Conservation (phyloP, 2,113 vertebrate genomes). For the Ellobius talpinus region DNA sequence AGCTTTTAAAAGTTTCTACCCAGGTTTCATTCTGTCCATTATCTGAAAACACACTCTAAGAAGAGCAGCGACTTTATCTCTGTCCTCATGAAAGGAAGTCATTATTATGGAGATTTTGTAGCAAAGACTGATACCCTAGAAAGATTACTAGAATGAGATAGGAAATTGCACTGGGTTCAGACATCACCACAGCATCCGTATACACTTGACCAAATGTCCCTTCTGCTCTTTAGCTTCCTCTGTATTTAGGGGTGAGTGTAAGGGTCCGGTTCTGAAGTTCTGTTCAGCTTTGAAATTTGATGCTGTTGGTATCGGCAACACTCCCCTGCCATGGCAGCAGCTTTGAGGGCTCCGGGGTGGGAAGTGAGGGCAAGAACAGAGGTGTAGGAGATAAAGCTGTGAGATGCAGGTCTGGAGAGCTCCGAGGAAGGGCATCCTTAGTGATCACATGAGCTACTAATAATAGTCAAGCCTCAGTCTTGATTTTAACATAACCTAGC, state of each 20-base stretch:
- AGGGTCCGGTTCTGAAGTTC: not conserved
- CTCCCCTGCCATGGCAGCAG: not conserved
- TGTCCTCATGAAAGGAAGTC: conserved; percentile 32
- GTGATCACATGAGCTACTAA: conserved; percentile 50
- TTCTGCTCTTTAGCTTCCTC: not conserved
- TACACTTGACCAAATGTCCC: not conserved
- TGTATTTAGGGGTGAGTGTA: conserved; percentile 21
- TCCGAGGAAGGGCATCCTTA: conserved; percentile 14
- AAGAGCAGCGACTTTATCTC: conserved; percentile 52
- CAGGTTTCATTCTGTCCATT: conserved; percentile 55
- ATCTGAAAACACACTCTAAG: conserved; percentile 39
- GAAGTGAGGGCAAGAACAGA: not conserved
- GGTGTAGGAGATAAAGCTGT: not conserved
- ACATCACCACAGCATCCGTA: not conserved
- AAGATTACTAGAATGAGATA: not conserved
- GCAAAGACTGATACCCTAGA: not conserved
- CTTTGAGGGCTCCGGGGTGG: conserved; percentile 26
- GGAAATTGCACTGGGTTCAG: not conserved
- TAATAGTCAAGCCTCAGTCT: not conserved
- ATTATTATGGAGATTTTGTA: not conserved
- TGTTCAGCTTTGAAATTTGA: not conserved
- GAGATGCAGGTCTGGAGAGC: conserved; percentile 18
- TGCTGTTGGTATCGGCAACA: not conserved
- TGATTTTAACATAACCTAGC: not conserved
- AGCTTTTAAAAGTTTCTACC: conserved; percentile 42